phyloP scores from a whole-genome alignment of 2,888 invertebrate genomes.

The Koerneria pararmatus region DNA sequence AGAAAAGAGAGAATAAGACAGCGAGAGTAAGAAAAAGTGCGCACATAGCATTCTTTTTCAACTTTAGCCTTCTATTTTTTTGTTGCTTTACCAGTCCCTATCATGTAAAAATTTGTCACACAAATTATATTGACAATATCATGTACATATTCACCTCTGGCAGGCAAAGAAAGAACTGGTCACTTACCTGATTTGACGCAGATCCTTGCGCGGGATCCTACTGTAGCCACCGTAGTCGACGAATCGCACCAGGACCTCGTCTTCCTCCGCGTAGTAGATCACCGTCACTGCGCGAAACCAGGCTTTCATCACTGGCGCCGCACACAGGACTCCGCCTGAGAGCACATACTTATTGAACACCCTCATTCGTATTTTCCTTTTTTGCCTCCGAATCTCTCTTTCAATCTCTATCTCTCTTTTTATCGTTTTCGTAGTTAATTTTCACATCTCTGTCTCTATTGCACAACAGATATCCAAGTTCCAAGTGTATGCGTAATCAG shows the following conservation, averaged over 20 bases:
- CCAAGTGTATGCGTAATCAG: too few species aligned
- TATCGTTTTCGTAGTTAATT: background rate
- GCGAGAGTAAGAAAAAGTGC: too few species aligned
- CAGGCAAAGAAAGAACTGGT: background rate
- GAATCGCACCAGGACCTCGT: slow-evolving; percentile 73
- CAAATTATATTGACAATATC: background rate
- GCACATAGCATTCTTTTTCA: too few species aligned
- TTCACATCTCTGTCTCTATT: too few species aligned
- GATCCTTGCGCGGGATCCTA: slow-evolving; percentile 72
- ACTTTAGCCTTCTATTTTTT: too few species aligned
- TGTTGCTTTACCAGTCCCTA: too few species aligned
- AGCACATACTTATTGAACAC: slow-evolving; percentile 1
- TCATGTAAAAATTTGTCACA: slow-evolving; percentile 4
- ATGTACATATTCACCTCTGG: slow-evolving; percentile 5
- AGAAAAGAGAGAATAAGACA: too few species aligned
- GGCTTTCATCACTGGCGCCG: slow-evolving; percentile 76
- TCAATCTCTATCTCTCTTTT: slow-evolving; percentile 2
- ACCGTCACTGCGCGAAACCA: slow-evolving; percentile 87
- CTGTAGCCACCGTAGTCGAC: slow-evolving; percentile 93
- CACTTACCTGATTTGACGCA: slow-evolving; percentile 76
- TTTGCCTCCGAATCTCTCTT: background rate
- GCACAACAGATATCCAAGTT: too few species aligned
- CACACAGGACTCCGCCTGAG: slow-evolving; percentile 81
- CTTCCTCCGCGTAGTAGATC: slow-evolving; percentile 66
- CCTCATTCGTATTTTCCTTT: too few species aligned